phyloP scores from a whole-genome alignment of 2,113 vertebrate genomes.

The Ovis canadensis region DNA sequence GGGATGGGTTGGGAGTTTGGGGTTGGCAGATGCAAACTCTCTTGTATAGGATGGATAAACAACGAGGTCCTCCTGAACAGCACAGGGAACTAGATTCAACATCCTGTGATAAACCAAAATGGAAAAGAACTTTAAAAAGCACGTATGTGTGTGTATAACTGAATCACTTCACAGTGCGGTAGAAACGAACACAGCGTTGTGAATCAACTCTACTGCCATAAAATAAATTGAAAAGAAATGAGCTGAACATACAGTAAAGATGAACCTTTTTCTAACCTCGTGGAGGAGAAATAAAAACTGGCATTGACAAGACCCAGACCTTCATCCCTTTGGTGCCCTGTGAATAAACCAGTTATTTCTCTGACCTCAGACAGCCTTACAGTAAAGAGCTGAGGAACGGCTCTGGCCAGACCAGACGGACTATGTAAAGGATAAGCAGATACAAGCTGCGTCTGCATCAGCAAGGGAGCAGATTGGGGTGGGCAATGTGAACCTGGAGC shows the following conservation, averaged over 20 bases:
- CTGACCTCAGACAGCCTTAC: neutral
- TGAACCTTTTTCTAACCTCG: accelerated
- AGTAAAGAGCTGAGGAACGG: neutral
- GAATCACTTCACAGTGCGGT: neutral
- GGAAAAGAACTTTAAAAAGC: neutral
- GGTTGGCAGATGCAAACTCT: neutral
- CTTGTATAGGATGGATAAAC: neutral
- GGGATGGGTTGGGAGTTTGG: neutral
- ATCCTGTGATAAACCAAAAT: neutral
- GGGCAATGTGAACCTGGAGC: accelerated
- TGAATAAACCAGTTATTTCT: neutral
- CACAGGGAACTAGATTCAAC: neutral
- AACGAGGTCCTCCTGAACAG: neutral
- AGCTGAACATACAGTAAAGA: accelerated
- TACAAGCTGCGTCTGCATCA: neutral
- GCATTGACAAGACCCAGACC: neutral
- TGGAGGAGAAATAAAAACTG: neutral
- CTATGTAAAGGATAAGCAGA: accelerated
- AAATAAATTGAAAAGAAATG: neutral
- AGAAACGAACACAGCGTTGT: neutral
- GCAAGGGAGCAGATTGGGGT: accelerated
- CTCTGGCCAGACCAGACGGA: accelerated
- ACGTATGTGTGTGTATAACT: neutral
- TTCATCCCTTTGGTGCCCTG: neutral
- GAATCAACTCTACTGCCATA: neutral